A percentile compares a stretch with the other conserved stretches of the same genome.
phyloP scores from a whole-genome alignment of 2,113 vertebrate species.

The Podocnemis expansa region DNA sequence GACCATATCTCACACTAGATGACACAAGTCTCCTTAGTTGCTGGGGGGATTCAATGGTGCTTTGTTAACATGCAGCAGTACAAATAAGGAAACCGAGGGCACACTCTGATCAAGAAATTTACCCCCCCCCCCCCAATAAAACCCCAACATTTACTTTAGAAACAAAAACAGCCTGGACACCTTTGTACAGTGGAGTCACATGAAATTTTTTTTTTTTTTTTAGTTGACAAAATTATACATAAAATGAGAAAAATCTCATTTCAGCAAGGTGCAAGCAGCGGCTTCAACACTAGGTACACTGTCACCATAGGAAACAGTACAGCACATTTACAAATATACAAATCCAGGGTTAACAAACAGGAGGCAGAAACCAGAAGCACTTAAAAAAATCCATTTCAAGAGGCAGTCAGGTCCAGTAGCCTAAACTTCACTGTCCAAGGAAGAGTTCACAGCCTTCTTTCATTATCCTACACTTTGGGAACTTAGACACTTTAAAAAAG shows the following conservation, averaged over 20 bases:
- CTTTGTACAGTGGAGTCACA: slow-evolving; percentile 62
- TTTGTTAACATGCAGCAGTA: not conserved
- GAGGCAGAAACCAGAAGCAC: slow-evolving; percentile 41
- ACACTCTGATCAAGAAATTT: too few relatives aligned
- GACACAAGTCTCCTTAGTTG: not conserved
- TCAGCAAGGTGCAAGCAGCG: slow-evolving; percentile 71
- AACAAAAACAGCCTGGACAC: slow-evolving; percentile 8
- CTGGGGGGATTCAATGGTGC: not conserved
- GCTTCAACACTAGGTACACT: slow-evolving; percentile 74
- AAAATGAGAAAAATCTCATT: slow-evolving; percentile 78
- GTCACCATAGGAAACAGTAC: slow-evolving; percentile 72
- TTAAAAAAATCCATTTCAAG: slow-evolving; percentile 5
- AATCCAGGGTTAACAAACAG: slow-evolving; percentile 68
- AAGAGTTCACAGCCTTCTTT: not conserved
- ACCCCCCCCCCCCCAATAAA: too few relatives aligned
- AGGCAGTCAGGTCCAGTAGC: slow-evolving; percentile 47
- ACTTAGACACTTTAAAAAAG: not conserved
- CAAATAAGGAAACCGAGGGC: too few relatives aligned
- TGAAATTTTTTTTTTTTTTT: slow-evolving; percentile 68
- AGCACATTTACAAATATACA: slow-evolving; percentile 76
- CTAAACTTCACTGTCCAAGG: slow-evolving; percentile 69
- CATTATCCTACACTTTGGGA: not conserved
- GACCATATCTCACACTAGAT: too few relatives aligned
- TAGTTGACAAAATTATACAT: slow-evolving; percentile 81
- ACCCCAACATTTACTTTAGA: not conserved